Conservation (phyloP, 2,113 vertebrate genomes). For the Solea solea region DNA sequence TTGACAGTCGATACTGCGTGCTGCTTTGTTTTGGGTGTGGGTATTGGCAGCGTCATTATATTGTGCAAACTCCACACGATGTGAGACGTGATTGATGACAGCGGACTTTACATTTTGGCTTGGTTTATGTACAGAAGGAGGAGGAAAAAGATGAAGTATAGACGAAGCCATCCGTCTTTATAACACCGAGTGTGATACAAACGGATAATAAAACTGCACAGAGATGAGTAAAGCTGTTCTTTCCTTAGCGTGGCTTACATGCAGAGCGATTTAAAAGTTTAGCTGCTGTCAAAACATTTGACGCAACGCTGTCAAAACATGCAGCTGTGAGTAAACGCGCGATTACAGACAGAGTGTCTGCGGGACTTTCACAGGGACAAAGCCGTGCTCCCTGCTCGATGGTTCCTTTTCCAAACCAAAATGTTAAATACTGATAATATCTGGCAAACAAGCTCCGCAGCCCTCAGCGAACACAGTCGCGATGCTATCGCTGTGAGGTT, state of each 20-base stretch:
- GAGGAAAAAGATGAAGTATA: not conserved
- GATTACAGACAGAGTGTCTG: constrained; percentile 38
- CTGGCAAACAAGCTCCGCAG: not conserved
- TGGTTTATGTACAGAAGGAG: not conserved
- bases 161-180: not conserved
- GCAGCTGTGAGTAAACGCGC: constrained; percentile 48
- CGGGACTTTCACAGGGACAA: constrained; percentile 22
- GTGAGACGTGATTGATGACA: not conserved
- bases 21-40: no score
- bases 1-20: no score
- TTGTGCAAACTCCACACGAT: not conserved
- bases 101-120: not conserved
- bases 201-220: not conserved
- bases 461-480: not conserved
- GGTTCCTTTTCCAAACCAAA: constrained; percentile 5
- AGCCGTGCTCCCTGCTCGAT: constrained; percentile 1
- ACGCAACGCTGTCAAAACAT: constrained; percentile 53
- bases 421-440: not conserved
- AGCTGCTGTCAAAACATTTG: constrained; percentile 57
- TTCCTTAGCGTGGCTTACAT: no score
- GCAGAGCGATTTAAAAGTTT: constrained; percentile 34
- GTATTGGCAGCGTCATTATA: not conserved
- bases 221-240: not conserved
- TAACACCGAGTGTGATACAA: not conserved
- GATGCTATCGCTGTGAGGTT: constrained; percentile 4